Evolutionary conservation across 2,113 vertebrate genomes (phyloP).

Genomic region (Rutilus rutilus): DNA sequence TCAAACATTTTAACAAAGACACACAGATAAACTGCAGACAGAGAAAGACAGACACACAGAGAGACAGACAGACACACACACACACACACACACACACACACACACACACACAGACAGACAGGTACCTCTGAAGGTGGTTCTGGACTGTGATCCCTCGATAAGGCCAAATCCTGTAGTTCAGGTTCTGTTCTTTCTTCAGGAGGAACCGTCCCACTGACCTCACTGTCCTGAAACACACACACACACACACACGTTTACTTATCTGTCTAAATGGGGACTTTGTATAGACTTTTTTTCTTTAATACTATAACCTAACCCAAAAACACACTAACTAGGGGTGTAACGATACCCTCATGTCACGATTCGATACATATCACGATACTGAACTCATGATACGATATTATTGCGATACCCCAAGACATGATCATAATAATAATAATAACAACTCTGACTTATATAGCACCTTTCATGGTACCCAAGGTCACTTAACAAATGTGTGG

Average conservation of each 20-base stretch:
- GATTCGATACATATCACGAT: too few species aligned
- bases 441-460: too few species aligned
- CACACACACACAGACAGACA: background rate
- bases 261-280: too few species aligned
- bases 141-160: conserved; percentile 73
- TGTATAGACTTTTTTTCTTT: too few species aligned
- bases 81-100: background rate
- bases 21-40: conserved; percentile 58
- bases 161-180: conserved; percentile 68
- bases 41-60: conserved; percentile 45
- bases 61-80: background rate
- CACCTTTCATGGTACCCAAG: too few species aligned
- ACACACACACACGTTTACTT: background rate
- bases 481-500: too few species aligned
- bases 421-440: too few species aligned
- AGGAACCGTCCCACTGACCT: conserved; percentile 60
- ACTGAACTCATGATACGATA: too few species aligned
- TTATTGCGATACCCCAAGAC: too few species aligned
- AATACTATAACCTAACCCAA: too few species aligned
- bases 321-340: background rate
- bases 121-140: conserved; percentile 69
- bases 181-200: conserved; percentile 74
- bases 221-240: conserved; percentile 43
- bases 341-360: too few species aligned
- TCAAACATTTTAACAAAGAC: conserved; percentile 61